Evolutionary conservation across 1,140 invertebrate species (phyloP), one percentile per base, ranked within the genome.

Genomic region (Hylaeus volcanicus): DNA sequence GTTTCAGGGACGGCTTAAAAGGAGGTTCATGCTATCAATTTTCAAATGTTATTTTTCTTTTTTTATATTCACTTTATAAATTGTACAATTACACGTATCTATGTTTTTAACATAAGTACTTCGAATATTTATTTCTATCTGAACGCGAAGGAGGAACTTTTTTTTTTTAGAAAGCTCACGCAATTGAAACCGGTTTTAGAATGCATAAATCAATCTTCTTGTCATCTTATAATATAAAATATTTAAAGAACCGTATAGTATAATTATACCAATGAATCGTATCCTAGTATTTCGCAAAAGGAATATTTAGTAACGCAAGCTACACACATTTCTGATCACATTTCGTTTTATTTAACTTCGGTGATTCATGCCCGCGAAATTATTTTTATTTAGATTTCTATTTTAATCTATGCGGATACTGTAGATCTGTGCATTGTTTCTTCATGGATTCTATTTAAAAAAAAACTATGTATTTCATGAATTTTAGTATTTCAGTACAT

Each of bases 341-440:
- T 53, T 71, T 53, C 66, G 15, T 65, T 74, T 78, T 71, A 71
- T 78, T 70, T 78, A 53, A 71, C 39, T 41, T 78, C 37, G n/a
- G 4, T 78, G 75, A 78, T 48, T 71, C 75, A 72, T 43, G 66
- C 45, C 26, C 37, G 11, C 58, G 39, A 63, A 78, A 78, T 78
- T 78, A 78, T 70, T 61, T 70, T 77, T 72, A 71, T 45, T 71
- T 71, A 15, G 37, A 78, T 63, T 78, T 71, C 68, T 68, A 71
- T 72, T 78, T 78, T 72, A 78, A 39, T 71, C 68, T 0, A 55
- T 61, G 39, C 11, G 1, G n/a, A 15, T 71, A 2, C 11, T 6
- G 3, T 63, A 51, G 37, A 71, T 61, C 3, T 53, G 37, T 43
- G 51, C 15, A 5, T 60, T n/a, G 0, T 6, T 48, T 76, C 58